phyloP scores from a whole-genome alignment of 2,888 invertebrate species.

The Boloria euphrosyne region DNA sequence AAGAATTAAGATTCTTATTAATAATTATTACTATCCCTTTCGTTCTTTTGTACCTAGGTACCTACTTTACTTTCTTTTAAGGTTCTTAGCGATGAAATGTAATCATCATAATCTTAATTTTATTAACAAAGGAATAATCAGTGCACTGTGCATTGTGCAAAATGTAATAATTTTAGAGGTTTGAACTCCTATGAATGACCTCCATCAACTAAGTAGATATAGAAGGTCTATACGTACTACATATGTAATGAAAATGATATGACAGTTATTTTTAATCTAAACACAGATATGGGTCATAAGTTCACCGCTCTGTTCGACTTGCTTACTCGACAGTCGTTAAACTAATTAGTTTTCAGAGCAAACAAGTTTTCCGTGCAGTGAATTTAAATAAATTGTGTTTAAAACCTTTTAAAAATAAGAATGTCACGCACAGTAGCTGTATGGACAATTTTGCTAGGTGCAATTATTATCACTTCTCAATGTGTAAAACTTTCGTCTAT shows the following conservation, averaged over 20 bases:
- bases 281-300: conserved; percentile 19
- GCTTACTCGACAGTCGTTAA: too few relatives aligned
- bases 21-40: too few relatives aligned
- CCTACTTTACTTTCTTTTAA: too few relatives aligned
- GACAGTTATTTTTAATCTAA: conserved; percentile 20
- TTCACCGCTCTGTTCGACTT: conserved; percentile 4
- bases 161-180: too few relatives aligned
- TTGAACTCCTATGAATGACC: too few relatives aligned
- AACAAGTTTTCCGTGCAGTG: neutral
- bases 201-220: neutral
- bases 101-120: too few relatives aligned
- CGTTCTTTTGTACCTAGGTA: too few relatives aligned
- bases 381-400: neutral
- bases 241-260: neutral
- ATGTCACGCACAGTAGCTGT: conserved; percentile 21
- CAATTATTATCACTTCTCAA: conserved; percentile 36
- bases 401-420: neutral
- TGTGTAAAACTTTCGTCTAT: conserved; percentile 55
- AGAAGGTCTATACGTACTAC: neutral
- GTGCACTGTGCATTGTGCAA: too few relatives aligned
- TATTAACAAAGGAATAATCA: too few relatives aligned
- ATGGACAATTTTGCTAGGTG: conserved; percentile 32
- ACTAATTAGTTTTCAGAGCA: too few relatives aligned
- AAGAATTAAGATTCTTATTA: too few relatives aligned
- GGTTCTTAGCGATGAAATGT: too few relatives aligned